Percentiles rank a stretch among this genome's conserved stretches.
Evolutionary conservation across 2,888 invertebrate species (phyloP).

Genomic region (Aphidoletes aphidimyza): DNA sequence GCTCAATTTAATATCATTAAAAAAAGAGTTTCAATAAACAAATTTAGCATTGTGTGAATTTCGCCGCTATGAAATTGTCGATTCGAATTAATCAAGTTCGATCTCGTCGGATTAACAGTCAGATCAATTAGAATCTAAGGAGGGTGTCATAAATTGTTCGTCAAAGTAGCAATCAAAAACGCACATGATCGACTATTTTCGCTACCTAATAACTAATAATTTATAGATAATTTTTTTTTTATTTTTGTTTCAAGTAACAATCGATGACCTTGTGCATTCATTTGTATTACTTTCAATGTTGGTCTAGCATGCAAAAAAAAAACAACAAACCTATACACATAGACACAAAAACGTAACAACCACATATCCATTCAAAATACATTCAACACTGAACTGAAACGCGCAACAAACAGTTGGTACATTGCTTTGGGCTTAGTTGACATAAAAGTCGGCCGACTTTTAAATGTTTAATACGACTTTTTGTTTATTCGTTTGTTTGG

Average conservation of each 20-base stretch:
- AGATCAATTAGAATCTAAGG: too few species aligned
- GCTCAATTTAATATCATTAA: too few species aligned
- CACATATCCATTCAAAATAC: not conserved
- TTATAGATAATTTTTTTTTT: not conserved
- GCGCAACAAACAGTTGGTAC: too few species aligned
- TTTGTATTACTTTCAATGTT: constrained; percentile 1
- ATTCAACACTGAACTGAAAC: too few species aligned
- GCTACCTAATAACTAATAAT: not conserved
- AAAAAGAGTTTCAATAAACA: too few species aligned
- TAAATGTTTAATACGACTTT: not conserved
- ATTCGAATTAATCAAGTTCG: not conserved
- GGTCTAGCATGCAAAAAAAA: not conserved
- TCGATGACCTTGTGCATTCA: not conserved
- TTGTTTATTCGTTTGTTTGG: not conserved
- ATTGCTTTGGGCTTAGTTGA: not conserved
- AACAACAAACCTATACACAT: not conserved
- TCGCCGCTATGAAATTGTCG: too few species aligned
- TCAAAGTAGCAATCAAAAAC: not conserved
- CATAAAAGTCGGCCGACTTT: constrained; percentile 1
- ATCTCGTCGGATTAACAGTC: too few species aligned
- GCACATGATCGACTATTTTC: not conserved
- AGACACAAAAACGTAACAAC: not conserved
- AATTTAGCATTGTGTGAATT: too few species aligned
- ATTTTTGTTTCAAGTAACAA: constrained; percentile 13
- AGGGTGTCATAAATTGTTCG: not conserved